These are phyloP conservation scores for Morelia viridis DNA, from an alignment of 2,797 vertebrate genomes.

Conservation along the genomic window DNA sequence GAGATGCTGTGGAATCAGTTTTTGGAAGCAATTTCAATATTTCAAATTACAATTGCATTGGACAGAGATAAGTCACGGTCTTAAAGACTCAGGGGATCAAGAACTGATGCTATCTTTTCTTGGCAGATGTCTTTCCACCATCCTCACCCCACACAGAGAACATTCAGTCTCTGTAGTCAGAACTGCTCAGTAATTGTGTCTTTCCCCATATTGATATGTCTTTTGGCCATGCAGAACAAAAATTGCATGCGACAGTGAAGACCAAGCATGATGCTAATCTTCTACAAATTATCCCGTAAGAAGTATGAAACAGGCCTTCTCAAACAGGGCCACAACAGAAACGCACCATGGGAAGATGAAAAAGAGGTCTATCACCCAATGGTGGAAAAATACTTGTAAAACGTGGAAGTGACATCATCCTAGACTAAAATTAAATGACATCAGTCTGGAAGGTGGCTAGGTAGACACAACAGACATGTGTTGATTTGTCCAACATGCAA, in stretches of 20 bases:
- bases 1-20: slow-evolving; percentile 41
- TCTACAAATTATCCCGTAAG: background rate
- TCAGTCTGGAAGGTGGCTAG: too few species aligned
- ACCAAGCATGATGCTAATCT: background rate
- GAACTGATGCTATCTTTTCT: slow-evolving; percentile 57
- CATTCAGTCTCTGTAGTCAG: slow-evolving; percentile 32
- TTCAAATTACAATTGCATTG: slow-evolving; percentile 61
- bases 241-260: slow-evolving; percentile 32
- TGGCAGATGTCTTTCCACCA: slow-evolving; percentile 23
- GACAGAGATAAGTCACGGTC: slow-evolving; percentile 62
- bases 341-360: background rate
- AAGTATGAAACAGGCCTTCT: background rate
- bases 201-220: slow-evolving; percentile 41
- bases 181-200: slow-evolving; percentile 40
- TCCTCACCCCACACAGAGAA: background rate
- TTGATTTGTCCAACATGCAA: background rate
- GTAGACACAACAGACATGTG: too few species aligned
- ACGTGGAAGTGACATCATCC: background rate
- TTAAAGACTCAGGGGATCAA: slow-evolving; percentile 53
- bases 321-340: background rate
- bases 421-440: background rate
- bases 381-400: background rate
- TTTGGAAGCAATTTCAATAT: slow-evolving; percentile 55
- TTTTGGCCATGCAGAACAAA: slow-evolving; percentile 39
- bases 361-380: background rate